Percentiles rank a stretch among this genome's conserved stretches.
These are phyloP conservation scores for Ophion ventricosus DNA, from an alignment of 2,888 invertebrate species.

Conservation along the genomic window DNA sequence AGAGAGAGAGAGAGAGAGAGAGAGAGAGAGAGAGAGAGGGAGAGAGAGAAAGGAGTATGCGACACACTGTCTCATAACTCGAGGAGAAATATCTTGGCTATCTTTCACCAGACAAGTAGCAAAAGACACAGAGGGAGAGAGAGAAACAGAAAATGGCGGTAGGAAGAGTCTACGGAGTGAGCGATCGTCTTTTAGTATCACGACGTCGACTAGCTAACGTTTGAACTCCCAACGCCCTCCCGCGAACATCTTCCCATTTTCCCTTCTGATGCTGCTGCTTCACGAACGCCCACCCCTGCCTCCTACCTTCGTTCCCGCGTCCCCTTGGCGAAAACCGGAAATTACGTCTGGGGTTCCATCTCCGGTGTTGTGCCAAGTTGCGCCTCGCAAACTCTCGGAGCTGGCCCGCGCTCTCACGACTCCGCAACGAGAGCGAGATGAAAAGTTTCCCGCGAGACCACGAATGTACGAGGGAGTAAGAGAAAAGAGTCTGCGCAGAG, in stretches of 20 bases:
- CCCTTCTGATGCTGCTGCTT: conserved; percentile 19
- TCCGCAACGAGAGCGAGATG: conserved; percentile 44
- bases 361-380: conserved; percentile 82
- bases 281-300: conserved; percentile 12
- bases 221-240: conserved; percentile 70
- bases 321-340: conserved; percentile 77
- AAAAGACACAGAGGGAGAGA: conserved; percentile 21
- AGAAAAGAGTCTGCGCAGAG: conserved; percentile 68
- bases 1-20: conserved; percentile 3
- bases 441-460: conserved; percentile 23
- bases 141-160: conserved; percentile 17
- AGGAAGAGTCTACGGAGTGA: conserved; percentile 65
- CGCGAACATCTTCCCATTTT: conserved; percentile 35
- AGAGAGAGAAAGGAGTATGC: conserved; percentile 15
- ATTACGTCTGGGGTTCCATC: conserved; percentile 83
- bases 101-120: conserved; percentile 68
- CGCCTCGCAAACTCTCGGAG: conserved; percentile 67
- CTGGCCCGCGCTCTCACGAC: conserved; percentile 12
- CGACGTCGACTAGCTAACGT: conserved; percentile 74
- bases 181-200: conserved; percentile 80
- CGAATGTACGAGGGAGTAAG: conserved; percentile 27
- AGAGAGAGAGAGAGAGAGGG: conserved; percentile 20
- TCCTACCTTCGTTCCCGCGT: neutral
- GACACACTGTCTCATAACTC: conserved; percentile 65
- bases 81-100: conserved; percentile 71